phyloP scores from a whole-genome alignment of 2,113 vertebrate genomes.

The Cichladusa arquata region DNA sequence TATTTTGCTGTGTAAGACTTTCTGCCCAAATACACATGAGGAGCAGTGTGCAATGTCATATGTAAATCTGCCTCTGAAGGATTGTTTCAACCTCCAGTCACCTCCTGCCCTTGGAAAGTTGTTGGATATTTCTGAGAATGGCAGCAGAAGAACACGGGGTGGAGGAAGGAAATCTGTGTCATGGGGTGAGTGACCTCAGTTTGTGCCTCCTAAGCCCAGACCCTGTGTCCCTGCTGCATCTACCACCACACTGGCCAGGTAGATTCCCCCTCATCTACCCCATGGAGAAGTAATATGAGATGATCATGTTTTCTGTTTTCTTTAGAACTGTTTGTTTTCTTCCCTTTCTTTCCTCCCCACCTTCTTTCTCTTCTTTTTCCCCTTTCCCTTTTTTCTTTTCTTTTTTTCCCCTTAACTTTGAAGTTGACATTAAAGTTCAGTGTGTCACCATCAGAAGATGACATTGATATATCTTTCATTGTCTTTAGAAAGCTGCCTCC shows the following conservation, averaged over 20 bases:
- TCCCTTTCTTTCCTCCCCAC: background rate
- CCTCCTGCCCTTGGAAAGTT: background rate
- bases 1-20: slow-evolving; percentile 18
- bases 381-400: background rate
- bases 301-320: fast-evolving
- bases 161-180: background rate
- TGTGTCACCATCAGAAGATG: background rate
- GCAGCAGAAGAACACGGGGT: background rate
- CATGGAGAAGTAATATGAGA: background rate
- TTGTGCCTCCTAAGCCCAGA: background rate
- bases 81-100: background rate
- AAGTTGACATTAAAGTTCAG: background rate
- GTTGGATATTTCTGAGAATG: background rate
- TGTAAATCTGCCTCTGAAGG: background rate
- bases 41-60: background rate
- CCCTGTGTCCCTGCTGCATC: background rate
- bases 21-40: background rate
- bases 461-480: background rate
- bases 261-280: background rate
- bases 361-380: no score
- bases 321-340: background rate
- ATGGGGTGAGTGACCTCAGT: background rate
- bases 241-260: background rate
- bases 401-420: background rate
- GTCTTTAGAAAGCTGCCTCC: background rate